Evolutionary conservation across 2,797 vertebrate species (phyloP).

Genomic region (Cyclopterus lumpus): DNA sequence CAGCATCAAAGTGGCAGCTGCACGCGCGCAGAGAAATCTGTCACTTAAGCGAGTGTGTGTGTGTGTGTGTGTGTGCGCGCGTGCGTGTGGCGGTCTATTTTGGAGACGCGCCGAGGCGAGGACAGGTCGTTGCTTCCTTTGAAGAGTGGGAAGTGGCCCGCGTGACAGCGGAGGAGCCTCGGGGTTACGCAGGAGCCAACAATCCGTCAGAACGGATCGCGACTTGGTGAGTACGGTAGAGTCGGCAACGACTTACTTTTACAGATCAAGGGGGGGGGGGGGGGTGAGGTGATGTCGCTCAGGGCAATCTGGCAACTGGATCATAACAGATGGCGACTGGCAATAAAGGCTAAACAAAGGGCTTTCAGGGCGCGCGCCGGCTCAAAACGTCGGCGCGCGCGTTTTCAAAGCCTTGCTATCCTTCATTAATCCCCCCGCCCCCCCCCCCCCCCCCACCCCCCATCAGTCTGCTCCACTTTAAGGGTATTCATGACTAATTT

Average conservation of each 20-base stretch:
- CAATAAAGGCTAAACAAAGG: constrained; percentile 74
- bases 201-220: constrained; percentile 44
- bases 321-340: constrained; percentile 76
- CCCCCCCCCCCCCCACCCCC: neutral
- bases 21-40: constrained; percentile 29
- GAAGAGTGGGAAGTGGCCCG: constrained; percentile 53
- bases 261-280: constrained; percentile 55
- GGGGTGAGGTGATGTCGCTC: constrained; percentile 48
- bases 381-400: constrained; percentile 51
- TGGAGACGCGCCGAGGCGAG: constrained; percentile 55
- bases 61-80: too few relatives aligned
- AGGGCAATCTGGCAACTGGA: constrained; percentile 71
- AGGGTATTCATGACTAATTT: constrained; percentile 39
- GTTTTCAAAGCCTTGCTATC: constrained; percentile 63
- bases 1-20: constrained; percentile 28
- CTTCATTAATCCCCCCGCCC: constrained; percentile 59
- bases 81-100: constrained; percentile 45
- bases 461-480: constrained; percentile 10
- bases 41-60: constrained; percentile 15
- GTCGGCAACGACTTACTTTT: constrained; percentile 49
- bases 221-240: constrained; percentile 22
- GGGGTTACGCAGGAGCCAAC: constrained; percentile 26
- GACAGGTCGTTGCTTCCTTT: constrained; percentile 62
- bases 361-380: constrained; percentile 59
- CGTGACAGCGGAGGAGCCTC: constrained; percentile 31